Conservation (phyloP, 2,888 invertebrate genomes). For the Anthrax anthrax region DNA sequence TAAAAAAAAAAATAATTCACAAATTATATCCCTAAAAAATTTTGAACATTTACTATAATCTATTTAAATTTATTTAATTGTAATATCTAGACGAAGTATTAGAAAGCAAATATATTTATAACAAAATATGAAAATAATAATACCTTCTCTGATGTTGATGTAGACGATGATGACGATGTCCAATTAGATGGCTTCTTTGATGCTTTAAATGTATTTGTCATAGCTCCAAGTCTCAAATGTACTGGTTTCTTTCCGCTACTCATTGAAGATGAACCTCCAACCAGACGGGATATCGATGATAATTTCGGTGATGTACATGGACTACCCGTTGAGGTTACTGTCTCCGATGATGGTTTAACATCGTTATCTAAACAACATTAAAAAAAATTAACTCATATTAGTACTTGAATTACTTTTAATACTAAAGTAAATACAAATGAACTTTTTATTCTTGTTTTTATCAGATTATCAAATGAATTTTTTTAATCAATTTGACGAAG, state of each 20-base stretch:
- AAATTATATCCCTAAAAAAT: too few relatives aligned
- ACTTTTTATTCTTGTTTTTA: too few relatives aligned
- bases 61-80: slow-evolving; percentile 1
- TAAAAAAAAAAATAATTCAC: too few relatives aligned
- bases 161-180: neutral
- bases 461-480: too few relatives aligned
- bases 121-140: slow-evolving; percentile 5
- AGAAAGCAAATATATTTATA: slow-evolving; percentile 11
- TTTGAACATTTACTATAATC: too few relatives aligned
- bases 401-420: too few relatives aligned
- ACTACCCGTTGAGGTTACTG: neutral
- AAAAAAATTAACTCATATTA: too few relatives aligned
- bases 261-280: slow-evolving; percentile 1
- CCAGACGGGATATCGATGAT: too few relatives aligned
- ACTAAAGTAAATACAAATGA: too few relatives aligned
- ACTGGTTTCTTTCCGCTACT: slow-evolving; percentile 14
- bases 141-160: slow-evolving; percentile 11
- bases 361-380: neutral
- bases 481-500: too few relatives aligned
- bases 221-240: slow-evolving; percentile 14
- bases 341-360: neutral
- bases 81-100: slow-evolving; percentile 11
- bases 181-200: slow-evolving; percentile 8
- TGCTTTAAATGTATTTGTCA: slow-evolving; percentile 13
- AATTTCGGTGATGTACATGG: neutral